A percentile compares a stretch with the other conserved stretches of the same genome.
phyloP scores from a whole-genome alignment of 2,797 vertebrate species.

The Sylvilagus floridanus region DNA sequence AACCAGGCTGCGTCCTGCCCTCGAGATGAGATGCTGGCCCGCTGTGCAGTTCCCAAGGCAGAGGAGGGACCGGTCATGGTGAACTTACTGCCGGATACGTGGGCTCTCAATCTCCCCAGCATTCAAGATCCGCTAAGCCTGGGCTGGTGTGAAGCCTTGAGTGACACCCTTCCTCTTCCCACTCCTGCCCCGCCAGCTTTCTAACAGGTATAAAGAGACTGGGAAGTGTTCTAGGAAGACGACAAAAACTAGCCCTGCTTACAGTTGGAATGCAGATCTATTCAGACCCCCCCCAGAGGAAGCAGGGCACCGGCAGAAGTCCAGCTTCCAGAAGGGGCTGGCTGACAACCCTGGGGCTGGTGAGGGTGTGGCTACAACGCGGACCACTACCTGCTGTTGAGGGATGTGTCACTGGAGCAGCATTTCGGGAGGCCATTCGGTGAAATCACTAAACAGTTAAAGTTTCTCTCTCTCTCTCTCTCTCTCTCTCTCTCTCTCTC shows the following conservation, averaged over 20 bases:
- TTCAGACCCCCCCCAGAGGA: not conserved
- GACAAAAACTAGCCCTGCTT: not conserved
- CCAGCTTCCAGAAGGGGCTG: constrained; percentile 5
- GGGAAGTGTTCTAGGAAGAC: not conserved
- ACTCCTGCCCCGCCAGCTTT: not conserved
- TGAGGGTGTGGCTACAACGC: not conserved
- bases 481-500: too few relatives aligned
- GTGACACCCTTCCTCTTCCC: constrained; percentile 17
- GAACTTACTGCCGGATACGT: not conserved
- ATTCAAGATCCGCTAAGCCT: constrained; percentile 10
- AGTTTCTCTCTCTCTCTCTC: not conserved
- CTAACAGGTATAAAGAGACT: constrained; percentile 1
- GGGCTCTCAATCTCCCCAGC: constrained; percentile 24
- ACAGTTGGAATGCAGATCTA: not conserved
- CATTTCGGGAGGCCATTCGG: constrained; percentile 30
- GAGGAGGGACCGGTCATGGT: not conserved
- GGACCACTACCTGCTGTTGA: not conserved
- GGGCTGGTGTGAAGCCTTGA: not conserved
- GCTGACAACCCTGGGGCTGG: not conserved
- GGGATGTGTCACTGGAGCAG: not conserved
- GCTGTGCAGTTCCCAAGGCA: constrained; percentile 17
- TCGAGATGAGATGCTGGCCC: constrained; percentile 43
- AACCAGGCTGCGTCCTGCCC: constrained; percentile 48
- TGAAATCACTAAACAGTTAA: constrained; percentile 51
- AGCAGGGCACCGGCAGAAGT: not conserved